Evolutionary conservation across 1,140 invertebrate species (phyloP).

Genomic region (Ditylenchus dipsaci): DNA sequence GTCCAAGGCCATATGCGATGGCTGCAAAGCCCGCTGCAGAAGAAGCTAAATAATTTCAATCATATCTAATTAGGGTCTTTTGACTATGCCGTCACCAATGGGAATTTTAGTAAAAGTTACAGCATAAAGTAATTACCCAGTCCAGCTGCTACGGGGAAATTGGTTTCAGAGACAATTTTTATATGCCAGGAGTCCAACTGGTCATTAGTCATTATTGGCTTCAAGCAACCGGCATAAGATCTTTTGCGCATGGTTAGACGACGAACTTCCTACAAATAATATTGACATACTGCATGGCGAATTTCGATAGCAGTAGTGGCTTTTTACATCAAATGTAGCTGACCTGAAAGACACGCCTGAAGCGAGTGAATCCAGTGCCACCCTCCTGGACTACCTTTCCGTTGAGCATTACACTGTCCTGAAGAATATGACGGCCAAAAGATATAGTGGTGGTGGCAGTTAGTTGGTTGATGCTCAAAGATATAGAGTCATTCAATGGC

Average conservation of each 20-base stretch:
- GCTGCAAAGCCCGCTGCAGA: constrained; percentile 92
- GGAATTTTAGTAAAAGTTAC: too few species aligned
- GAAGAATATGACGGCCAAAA: constrained; percentile 12
- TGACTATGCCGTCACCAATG: too few species aligned
- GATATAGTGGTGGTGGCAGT: constrained; percentile 64
- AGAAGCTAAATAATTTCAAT: constrained; percentile 66
- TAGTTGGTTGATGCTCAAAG: constrained; percentile 77
- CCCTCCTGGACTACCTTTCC: constrained; percentile 24
- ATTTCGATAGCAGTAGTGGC: background rate
- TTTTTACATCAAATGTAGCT: background rate
- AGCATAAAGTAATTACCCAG: constrained; percentile 59
- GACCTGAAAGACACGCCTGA: constrained; percentile 35
- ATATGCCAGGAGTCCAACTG: background rate
- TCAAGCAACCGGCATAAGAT: background rate
- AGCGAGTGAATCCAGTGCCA: constrained; percentile 25
- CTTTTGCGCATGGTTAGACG: background rate
- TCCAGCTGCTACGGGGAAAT: constrained; percentile 96
- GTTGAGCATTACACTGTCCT: constrained; percentile 50
- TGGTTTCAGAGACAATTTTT: constrained; percentile 73
- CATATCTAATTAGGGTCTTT: too few species aligned
- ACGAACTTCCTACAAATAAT: constrained; percentile 17
- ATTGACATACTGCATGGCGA: too few species aligned
- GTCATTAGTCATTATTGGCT: too few species aligned
- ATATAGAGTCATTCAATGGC: constrained; percentile 94
- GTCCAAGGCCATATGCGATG: constrained; percentile 51